Conservation (phyloP, 2,888 invertebrate species). For the Hyles lineata region DNA sequence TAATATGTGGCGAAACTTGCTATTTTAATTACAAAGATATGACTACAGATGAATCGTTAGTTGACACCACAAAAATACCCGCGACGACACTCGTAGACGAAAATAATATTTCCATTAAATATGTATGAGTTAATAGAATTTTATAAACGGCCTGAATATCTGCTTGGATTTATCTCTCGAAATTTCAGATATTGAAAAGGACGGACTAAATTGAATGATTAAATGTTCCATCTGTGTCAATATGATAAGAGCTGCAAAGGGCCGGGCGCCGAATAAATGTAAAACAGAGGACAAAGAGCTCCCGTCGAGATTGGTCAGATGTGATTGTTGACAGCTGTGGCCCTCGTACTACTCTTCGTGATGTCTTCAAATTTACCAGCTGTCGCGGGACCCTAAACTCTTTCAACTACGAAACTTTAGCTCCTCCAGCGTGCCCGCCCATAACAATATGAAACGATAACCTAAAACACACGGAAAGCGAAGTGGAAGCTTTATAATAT, state of each 20-base stretch:
- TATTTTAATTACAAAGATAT: neutral
- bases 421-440: slow-evolving; percentile 15
- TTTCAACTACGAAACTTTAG: slow-evolving; percentile 36
- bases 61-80: neutral
- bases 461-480: slow-evolving; percentile 26
- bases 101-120: slow-evolving; percentile 10
- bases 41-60: neutral
- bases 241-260: slow-evolving; percentile 76
- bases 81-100: neutral
- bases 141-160: slow-evolving; percentile 14
- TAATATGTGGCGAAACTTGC: too few species aligned
- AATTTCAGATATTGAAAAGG: slow-evolving; percentile 59
- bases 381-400: slow-evolving; percentile 43
- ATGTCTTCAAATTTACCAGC: slow-evolving; percentile 50
- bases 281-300: slow-evolving; percentile 70
- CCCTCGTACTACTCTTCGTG: slow-evolving; percentile 50
- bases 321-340: slow-evolving; percentile 62
- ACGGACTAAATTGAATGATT: slow-evolving; percentile 71
- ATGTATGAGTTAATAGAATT: neutral
- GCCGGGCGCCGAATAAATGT: slow-evolving; percentile 62
- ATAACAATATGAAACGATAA: slow-evolving; percentile 29
- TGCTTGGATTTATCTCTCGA: slow-evolving; percentile 11
- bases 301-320: slow-evolving; percentile 63
- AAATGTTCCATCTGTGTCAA: slow-evolving; percentile 73
- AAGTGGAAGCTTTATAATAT: slow-evolving; percentile 28